Percentiles rank a stretch among this genome's conserved stretches.
These are phyloP conservation scores for Danionella dracula DNA, from an alignment of 2,797 vertebrate species.

Conservation along the genomic window DNA sequence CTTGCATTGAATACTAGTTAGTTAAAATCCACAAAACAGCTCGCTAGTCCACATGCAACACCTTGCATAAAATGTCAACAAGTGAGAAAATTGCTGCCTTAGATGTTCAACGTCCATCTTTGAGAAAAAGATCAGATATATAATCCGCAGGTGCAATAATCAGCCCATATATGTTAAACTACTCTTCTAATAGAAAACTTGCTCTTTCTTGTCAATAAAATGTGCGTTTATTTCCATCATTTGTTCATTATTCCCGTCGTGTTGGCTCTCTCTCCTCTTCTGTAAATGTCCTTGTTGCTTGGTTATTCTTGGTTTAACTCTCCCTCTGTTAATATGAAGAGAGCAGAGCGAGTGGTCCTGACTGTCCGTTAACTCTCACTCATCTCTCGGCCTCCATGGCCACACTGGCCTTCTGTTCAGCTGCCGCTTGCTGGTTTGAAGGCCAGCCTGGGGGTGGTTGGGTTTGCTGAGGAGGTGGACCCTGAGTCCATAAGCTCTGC, in stretches of 20 bases:
- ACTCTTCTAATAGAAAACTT: slow-evolving; percentile 57
- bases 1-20: slow-evolving; percentile 52
- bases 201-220: slow-evolving; percentile 65
- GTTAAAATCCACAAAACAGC: slow-evolving; percentile 52
- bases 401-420: slow-evolving; percentile 90
- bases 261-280: slow-evolving; percentile 67
- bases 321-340: slow-evolving; percentile 28
- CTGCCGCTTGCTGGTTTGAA: slow-evolving; percentile 72
- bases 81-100: slow-evolving; percentile 63
- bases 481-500: slow-evolving; percentile 82
- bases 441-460: slow-evolving; percentile 79
- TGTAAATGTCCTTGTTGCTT: slow-evolving; percentile 59
- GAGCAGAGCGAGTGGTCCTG: slow-evolving; percentile 19
- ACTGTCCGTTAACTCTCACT: slow-evolving; percentile 43
- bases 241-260: slow-evolving; percentile 57
- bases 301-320: slow-evolving; percentile 59
- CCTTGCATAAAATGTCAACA: slow-evolving; percentile 49
- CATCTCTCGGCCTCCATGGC: slow-evolving; percentile 97
- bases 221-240: slow-evolving; percentile 55
- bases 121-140: slow-evolving; percentile 56
- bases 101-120: slow-evolving; percentile 52
- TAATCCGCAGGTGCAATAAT: slow-evolving; percentile 69
- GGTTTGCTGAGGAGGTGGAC: slow-evolving; percentile 64
- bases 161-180: slow-evolving; percentile 66
- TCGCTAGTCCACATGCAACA: slow-evolving; percentile 63